Percentiles rank a stretch among this genome's conserved stretches.
phyloP scores from a whole-genome alignment of 2,797 vertebrate species.

The Microhierax caerulescens region DNA sequence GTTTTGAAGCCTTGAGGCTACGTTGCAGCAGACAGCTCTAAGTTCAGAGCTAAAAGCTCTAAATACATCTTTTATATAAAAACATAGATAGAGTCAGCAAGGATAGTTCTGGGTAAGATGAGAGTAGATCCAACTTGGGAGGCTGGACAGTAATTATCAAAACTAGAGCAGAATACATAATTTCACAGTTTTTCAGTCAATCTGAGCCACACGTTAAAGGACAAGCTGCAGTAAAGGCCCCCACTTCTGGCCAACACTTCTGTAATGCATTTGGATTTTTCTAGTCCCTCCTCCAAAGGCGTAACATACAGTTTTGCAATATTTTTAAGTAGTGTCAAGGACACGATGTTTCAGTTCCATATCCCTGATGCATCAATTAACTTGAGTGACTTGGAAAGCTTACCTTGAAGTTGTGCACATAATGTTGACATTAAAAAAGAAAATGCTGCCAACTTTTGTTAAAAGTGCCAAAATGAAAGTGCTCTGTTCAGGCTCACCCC shows the following conservation, averaged over 20 bases:
- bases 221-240: background rate
- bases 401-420: background rate
- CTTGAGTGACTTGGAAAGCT: conserved; percentile 43
- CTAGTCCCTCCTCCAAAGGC: background rate
- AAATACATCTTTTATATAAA: background rate
- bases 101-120: background rate
- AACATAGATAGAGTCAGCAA: background rate
- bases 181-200: background rate
- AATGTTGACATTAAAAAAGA: conserved; percentile 6
- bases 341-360: background rate
- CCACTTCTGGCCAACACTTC: background rate
- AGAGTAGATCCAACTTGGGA: background rate
- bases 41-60: background rate
- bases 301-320: background rate
- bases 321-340: conserved; percentile 12
- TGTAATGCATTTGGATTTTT: background rate
- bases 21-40: background rate
- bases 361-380: conserved; percentile 43
- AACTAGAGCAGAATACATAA: background rate
- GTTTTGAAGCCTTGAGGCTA: background rate
- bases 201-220: background rate
- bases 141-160: background rate
- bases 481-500: background rate
- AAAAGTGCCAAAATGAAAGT: conserved; percentile 47
- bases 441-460: conserved; percentile 25